phyloP scores from a whole-genome alignment of 1,140 invertebrate genomes.

The Dufourea novaeangliae region DNA sequence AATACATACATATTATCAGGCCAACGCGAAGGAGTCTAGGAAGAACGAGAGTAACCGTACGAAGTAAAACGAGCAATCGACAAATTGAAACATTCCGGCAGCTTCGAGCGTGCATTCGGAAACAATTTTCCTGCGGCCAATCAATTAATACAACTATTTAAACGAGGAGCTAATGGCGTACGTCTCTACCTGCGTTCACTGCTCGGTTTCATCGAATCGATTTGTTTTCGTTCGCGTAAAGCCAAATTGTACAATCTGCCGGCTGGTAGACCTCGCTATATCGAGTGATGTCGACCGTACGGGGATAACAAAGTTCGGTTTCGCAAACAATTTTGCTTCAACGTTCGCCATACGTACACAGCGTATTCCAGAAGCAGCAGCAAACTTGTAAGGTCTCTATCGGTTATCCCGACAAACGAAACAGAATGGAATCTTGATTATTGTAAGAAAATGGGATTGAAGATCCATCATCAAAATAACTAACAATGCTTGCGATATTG shows the following conservation, averaged over 20 bases:
- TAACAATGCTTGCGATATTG: too few species aligned
- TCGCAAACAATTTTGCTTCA: not conserved
- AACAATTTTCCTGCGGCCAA: not conserved
- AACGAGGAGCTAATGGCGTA: not conserved
- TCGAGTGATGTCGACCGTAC: conserved; percentile 44
- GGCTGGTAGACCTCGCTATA: conserved; percentile 27
- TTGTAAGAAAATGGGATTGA: too few species aligned
- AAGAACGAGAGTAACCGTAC: too few species aligned
- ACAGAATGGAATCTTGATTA: not conserved
- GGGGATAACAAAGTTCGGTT: conserved; percentile 26
- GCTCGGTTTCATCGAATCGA: conserved; percentile 32
- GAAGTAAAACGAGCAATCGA: not conserved
- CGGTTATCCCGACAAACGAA: not conserved
- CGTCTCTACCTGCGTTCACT: not conserved
- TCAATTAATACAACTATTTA: conserved; percentile 39
- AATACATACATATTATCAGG: too few species aligned
- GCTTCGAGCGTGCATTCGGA: not conserved
- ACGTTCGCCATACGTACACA: too few species aligned
- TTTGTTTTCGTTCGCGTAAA: conserved; percentile 15
- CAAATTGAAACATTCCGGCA: not conserved
- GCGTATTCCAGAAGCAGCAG: not conserved
- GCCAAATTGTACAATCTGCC: conserved; percentile 54
- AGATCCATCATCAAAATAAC: too few species aligned
- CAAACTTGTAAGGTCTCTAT: not conserved
- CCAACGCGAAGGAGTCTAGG: too few species aligned